These are phyloP conservation scores for Montipora capricornis DNA, from an alignment of 64 coral and sea anemone genomes.

Conservation along the genomic window DNA sequence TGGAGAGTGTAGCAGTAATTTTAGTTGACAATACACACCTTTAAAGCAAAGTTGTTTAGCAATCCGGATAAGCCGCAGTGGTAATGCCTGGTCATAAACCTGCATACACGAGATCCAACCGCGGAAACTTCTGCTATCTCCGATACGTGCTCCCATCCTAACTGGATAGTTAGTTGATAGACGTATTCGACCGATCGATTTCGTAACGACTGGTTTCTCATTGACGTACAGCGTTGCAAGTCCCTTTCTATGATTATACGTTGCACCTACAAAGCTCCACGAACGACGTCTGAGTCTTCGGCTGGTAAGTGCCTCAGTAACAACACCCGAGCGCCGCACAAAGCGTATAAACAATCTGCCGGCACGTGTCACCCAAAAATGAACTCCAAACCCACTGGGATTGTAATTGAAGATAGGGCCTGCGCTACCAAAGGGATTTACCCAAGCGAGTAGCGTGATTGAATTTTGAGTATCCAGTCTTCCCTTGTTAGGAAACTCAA, in stretches of 20 bases:
- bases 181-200: slow-evolving; percentile 50
- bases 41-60: slow-evolving; percentile 66
- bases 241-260: slow-evolving; percentile 65
- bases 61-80: slow-evolving; percentile 21
- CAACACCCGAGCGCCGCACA: slow-evolving; percentile 33
- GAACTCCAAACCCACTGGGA: slow-evolving; percentile 70
- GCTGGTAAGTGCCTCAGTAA: slow-evolving; percentile 32
- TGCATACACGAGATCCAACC: slow-evolving; percentile 88
- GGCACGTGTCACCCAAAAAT: slow-evolving; percentile 73
- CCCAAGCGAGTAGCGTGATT: slow-evolving; percentile 86
- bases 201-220: slow-evolving; percentile 16
- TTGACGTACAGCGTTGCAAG: slow-evolving; percentile 66
- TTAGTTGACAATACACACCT: slow-evolving; percentile 3
- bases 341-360: slow-evolving; percentile 68
- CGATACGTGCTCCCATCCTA: slow-evolving; percentile 64
- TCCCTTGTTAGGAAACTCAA: slow-evolving; percentile 80
- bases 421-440: slow-evolving; percentile 63
- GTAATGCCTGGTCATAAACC: slow-evolving; percentile 69
- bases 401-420: slow-evolving; percentile 85
- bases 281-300: slow-evolving; percentile 46
- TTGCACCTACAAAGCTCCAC: slow-evolving; percentile 78
- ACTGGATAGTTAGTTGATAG: slow-evolving; percentile 74
- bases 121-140: slow-evolving; percentile 67
- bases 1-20: neutral
- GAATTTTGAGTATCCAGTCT: slow-evolving; percentile 82